These are phyloP conservation scores for Falco naumanni DNA, from an alignment of 2,797 vertebrate genomes.

Conservation along the genomic window DNA sequence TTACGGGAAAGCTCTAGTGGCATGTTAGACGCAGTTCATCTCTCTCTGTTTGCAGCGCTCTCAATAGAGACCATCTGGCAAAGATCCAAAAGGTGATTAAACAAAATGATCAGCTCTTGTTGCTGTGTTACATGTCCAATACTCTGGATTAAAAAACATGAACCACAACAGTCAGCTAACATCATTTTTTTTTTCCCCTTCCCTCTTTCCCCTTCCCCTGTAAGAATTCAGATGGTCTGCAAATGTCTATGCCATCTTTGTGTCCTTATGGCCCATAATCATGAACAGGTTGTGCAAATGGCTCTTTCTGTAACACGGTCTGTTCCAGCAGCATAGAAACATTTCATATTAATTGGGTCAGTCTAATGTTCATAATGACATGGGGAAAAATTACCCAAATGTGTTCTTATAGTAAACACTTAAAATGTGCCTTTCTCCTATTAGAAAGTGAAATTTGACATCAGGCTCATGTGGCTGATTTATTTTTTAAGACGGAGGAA, in stretches of 20 bases:
- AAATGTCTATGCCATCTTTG: slow-evolving; percentile 84
- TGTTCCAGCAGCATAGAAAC: slow-evolving; percentile 84
- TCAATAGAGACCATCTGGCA: slow-evolving; percentile 95
- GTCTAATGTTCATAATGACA: slow-evolving; percentile 89
- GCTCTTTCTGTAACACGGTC: slow-evolving; percentile 82
- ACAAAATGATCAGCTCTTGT: slow-evolving; percentile 97
- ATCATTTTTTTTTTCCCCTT: slow-evolving; percentile 22
- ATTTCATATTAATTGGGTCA: slow-evolving; percentile 88
- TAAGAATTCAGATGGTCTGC: slow-evolving; percentile 84
- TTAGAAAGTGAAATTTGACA: slow-evolving; percentile 80
- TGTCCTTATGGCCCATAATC: slow-evolving; percentile 90
- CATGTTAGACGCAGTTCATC: slow-evolving; percentile 88
- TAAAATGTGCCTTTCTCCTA: slow-evolving; percentile 86
- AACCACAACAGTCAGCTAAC: slow-evolving; percentile 83
- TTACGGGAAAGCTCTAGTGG: slow-evolving; percentile 94
- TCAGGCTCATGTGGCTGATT: slow-evolving; percentile 73
- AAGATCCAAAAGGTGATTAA: slow-evolving; percentile 98
- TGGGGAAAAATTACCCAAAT: slow-evolving; percentile 89
- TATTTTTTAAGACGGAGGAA: slow-evolving; percentile 72
- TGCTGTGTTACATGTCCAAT: slow-evolving; percentile 86
- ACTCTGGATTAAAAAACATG: slow-evolving; percentile 87
- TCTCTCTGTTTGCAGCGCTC: slow-evolving; percentile 81
- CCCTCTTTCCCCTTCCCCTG: slow-evolving; percentile 33
- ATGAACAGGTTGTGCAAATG: slow-evolving; percentile 85
- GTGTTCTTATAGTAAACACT: slow-evolving; percentile 87